Base-by-base conservation (phyloP, 1,140 invertebrate species). In the Anthonomus grandis region DNA sequence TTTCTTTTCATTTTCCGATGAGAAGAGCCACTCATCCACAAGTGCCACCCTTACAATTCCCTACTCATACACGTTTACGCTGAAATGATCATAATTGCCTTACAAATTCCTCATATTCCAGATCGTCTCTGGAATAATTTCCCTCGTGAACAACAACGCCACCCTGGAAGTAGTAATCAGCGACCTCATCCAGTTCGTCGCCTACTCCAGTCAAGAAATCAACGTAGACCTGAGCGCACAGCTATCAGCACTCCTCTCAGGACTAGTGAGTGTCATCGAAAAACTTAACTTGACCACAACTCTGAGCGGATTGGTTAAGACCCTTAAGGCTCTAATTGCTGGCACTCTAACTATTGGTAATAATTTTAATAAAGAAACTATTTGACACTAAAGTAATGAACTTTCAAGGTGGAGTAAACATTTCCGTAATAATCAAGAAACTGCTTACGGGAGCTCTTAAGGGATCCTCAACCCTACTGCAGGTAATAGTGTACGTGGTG, bases 381-480 rank as follows among this genome's bases (percentile, higher is more conserved):
- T n/a, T n/a, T n/a, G n/a, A n/a, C n/a, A n/a, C n/a, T 31, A 9
- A 9, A n/a, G 27, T 8, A n/a, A 31, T 31, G 27, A 31, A 31
- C 8, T 31, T 31, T 31, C 27, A 31, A n/a, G 44, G 24, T 47
- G 44, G 44, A 27, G 25, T 47, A 13, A 47, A 47, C 24, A 31
- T 47, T 13, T 25, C 44, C 3, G 15, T 13, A 25, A 47, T 47
- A n/a, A 13, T 27, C 15, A 18, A 44, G 8, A 44, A 21, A 3
- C 41, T 44, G 1, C 8, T 44, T 9, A 21, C 21, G 8, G 41
- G 41, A 5, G 24, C 10, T 6, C 9, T 15, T 10, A 17, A 4
- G 9, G 44, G 44, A 47, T 4, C 1, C 1, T n/a, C 12, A 5
- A 1, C 2, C 25, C 22, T 27, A 17, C 25, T 47, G 4, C 9